These are phyloP conservation scores for human (Homo sapiens) DNA, from an alignment of 2,113 vertebrate species.

Conservation along the genomic window DNA sequence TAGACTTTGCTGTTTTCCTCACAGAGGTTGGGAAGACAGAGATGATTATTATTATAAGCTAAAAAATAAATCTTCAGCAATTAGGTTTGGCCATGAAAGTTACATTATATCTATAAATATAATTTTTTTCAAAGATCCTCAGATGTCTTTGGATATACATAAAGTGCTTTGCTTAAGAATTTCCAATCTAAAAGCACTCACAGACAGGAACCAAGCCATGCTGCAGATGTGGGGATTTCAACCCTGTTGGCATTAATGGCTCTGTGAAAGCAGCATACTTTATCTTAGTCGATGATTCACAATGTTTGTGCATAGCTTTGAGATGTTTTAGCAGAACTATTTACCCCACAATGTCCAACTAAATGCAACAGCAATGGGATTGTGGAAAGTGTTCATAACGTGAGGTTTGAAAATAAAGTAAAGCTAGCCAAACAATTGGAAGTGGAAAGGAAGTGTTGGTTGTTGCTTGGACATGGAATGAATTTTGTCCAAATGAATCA, in stretches of 20 bases:
- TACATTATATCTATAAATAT: not conserved
- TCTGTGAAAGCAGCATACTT: not conserved
- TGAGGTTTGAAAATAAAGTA: not conserved
- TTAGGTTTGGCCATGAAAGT: not conserved
- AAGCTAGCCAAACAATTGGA: not conserved
- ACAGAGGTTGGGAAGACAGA: not conserved
- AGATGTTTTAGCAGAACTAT: conserved; percentile 26
- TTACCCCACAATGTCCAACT: not conserved
- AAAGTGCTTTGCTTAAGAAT: conserved; percentile 15
- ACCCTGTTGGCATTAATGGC: not conserved
- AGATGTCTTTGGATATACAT: not conserved
- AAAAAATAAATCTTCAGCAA: not conserved
- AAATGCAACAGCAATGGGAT: not conserved
- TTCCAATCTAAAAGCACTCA: conserved; percentile 13
- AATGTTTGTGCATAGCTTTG: conserved; percentile 8
- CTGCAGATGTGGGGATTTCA: not conserved
- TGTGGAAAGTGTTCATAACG: not conserved
- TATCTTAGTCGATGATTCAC: not conserved
- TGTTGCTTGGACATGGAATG: not conserved
- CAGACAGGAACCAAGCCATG: not conserved
- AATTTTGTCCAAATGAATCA: not conserved
- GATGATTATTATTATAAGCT: not conserved
- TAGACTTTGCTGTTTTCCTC: not conserved
- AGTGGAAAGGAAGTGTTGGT: not conserved
- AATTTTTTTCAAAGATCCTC: not conserved